phyloP scores from a whole-genome alignment of 2,888 invertebrate genomes.

The Alcis repandata region DNA sequence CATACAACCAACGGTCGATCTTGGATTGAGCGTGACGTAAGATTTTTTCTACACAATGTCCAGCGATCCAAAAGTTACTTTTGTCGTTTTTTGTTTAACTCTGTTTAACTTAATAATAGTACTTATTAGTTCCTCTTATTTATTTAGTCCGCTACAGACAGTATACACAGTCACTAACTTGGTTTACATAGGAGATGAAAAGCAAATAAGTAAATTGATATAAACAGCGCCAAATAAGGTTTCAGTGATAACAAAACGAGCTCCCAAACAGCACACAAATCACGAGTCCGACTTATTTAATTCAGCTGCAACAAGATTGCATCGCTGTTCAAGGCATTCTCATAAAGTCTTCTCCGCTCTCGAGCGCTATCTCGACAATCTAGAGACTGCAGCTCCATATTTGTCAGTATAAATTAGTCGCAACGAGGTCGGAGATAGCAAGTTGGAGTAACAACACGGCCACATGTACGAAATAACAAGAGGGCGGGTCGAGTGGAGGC shows the following conservation, averaged over 20 bases:
- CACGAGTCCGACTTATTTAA: constrained; percentile 16
- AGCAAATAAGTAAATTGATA: background rate
- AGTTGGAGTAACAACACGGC: constrained; percentile 38
- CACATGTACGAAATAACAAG: constrained; percentile 53
- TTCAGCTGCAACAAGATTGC: constrained; percentile 16
- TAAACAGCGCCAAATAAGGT: background rate
- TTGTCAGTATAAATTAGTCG: constrained; percentile 48
- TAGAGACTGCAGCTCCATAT: constrained; percentile 38
- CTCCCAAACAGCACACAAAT: constrained; percentile 13
- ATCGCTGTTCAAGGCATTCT: constrained; percentile 13
- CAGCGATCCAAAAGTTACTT: too few species aligned
- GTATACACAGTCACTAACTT: too few species aligned
- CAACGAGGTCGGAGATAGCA: constrained; percentile 53
- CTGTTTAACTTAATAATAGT: too few species aligned
- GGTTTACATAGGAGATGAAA: too few species aligned
- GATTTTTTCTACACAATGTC: too few species aligned
- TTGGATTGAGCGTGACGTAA: too few species aligned
- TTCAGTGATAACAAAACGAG: constrained; percentile 1
- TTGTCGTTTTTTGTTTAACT: too few species aligned
- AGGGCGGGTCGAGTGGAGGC: constrained; percentile 49
- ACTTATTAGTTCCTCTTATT: too few species aligned
- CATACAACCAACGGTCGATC: too few species aligned
- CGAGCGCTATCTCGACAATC: constrained; percentile 24
- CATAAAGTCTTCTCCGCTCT: constrained; percentile 12
- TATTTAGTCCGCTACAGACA: too few species aligned